Evolutionary conservation across 2,888 invertebrate species (phyloP).

Genomic region (Timema podura): DNA sequence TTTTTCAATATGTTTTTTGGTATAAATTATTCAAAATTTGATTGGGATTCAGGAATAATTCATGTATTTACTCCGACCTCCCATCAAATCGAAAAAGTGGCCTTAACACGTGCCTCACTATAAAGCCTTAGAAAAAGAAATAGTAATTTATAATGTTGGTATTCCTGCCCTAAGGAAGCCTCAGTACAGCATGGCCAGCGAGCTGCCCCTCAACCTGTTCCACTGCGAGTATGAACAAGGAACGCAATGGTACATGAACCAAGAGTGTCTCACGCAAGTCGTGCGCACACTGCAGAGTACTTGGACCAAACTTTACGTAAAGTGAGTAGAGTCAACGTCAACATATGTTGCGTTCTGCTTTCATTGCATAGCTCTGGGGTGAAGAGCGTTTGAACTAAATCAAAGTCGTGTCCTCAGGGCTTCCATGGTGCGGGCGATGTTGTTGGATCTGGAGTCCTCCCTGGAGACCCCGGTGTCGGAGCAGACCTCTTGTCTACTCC

Average conservation of each 20-base stretch:
- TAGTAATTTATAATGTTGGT: too few species aligned
- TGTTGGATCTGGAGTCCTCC: constrained; percentile 48
- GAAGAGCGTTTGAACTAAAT: too few species aligned
- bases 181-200: constrained; percentile 82
- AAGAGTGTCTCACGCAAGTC: constrained; percentile 54
- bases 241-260: constrained; percentile 39
- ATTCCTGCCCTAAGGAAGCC: constrained; percentile 62
- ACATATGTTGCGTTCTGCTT: neutral
- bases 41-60: too few species aligned
- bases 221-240: constrained; percentile 60
- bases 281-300: constrained; percentile 65
- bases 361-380: too few species aligned
- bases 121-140: too few species aligned
- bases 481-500: constrained; percentile 59
- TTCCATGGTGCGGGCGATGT: constrained; percentile 55
- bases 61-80: too few species aligned
- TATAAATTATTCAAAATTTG: too few species aligned
- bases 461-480: constrained; percentile 38
- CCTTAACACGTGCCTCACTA: too few species aligned
- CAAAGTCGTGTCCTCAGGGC: constrained; percentile 42
- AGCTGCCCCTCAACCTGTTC: constrained; percentile 80
- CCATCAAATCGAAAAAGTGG: too few species aligned
- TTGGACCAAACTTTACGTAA: constrained; percentile 67
- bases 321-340: constrained; percentile 37
- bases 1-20: too few species aligned